Base-by-base conservation (phyloP, 2,888 invertebrate species). In the Acrocyrtus sp. region DNA sequence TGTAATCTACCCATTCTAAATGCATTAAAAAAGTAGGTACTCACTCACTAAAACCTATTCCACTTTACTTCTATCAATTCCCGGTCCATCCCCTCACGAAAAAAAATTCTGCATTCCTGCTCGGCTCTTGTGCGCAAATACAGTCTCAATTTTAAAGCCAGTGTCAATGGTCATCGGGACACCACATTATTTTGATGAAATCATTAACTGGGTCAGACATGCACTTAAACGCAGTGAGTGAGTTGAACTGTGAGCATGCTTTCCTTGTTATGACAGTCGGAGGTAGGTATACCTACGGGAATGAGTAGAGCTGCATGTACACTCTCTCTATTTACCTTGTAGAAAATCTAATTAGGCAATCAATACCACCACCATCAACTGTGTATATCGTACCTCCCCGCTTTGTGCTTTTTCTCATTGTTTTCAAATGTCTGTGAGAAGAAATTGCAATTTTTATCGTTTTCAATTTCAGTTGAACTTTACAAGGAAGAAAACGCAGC, bases 141-240 rank as follows among this genome's bases (percentile, higher is more conserved):
- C 47, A 62, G 60, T 27, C 26, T 69, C 41, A 47, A 54, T 51
- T 57, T 56, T 39, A 54, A 62, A 72, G 60, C 58, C 65, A 48
- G 72, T 72, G 65, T 72, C 72, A 72, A 47, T 60, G 72, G 72
- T 72, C 72, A 72, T 72, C 72, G 54, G 72, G 72, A 72, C 72
- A 72, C 21, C 51, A 26, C 65, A 72, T 72, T 57, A 65, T 45
- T 51, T 65, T 65, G 72, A 72, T 72, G 72, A 72, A 62, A 72
- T 65, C 72, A 65, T 65, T 60, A 72, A 65, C 72, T 72, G 56
- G 72, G 72, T 65, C 72, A 72, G 58, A 53, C 72, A 72, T 63
- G 63, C 45, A 62, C 17, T 15, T 34, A 22, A 53, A 15, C 8
- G 10, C 24, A 3, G 12, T 39, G 8, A 27, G 17, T n/a, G n/a